Evolutionary conservation across 2,888 invertebrate genomes (phyloP), one percentile per base, ranked within the genome.

Genomic region (Troilus luridus): DNA sequence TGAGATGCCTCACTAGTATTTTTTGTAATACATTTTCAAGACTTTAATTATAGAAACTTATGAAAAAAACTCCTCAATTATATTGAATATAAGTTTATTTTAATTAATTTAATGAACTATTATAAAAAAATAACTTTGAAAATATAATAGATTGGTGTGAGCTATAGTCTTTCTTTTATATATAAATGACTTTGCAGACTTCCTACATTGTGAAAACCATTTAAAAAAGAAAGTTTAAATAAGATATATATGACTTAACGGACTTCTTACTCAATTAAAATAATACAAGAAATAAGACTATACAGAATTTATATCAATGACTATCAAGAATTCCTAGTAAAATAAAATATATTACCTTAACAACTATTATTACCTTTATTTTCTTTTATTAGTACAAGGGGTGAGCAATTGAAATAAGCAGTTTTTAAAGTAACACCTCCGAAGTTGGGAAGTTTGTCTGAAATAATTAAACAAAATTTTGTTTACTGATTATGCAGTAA

Each of bases 281-380:
- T 41, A 41, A 41, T 5, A 41, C 41, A 41, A 41, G 5, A 41
- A 41, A 41, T 41, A 41, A 41, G n/a, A n/a, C n/a, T n/a, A n/a
- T n/a, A n/a, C n/a, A n/a, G n/a, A 41, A 41, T 41, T 41, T 41
- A 41, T 41, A 41, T 41, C 41, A 41, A 41, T 41, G 41, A 41
- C 5, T 41, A 5, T 5, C 41, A 1, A 41, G 41, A 41, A 1
- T 5, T 41, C 41, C 41, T 41, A 41, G 2, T 41, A 41, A 41
- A 41, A 3, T 41, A 5, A 41, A 41, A 41, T 41, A n/a, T n/a
- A n/a, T n/a, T n/a, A n/a, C n/a, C n/a, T n/a, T n/a, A n/a, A n/a
- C n/a, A n/a, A n/a, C n/a, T n/a, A n/a, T n/a, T n/a, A 41, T 77
- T 77, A 77, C 72, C 27, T 77, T 77, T 77, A 77, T 77, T 77